Evolutionary conservation across 1,140 invertebrate genomes (phyloP), one percentile per base, ranked within the genome.

Genomic region (Heliconius melpomene): DNA sequence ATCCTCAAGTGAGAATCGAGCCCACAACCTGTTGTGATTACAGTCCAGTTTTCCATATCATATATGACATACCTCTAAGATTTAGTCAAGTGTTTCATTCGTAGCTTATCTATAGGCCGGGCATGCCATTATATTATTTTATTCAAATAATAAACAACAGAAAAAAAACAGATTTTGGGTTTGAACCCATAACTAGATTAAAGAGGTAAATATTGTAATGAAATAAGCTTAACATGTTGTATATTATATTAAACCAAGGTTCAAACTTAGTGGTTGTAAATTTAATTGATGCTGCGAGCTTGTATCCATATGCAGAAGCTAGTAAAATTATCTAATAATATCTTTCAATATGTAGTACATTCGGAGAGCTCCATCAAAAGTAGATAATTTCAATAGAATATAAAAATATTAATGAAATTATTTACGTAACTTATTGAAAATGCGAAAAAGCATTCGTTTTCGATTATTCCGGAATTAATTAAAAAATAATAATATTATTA

Each of bases 251-350:
- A 29, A 29, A 66, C 23, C 60, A 29, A 66, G 60, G 11, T 66
- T 66, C 26, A 66, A 66, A 66, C 13, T 66, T 66, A 26, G 60
- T 66, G 60, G 60, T 66, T 66, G 26, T 26, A 26, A 66, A 66
- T 66, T 16, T 66, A 66, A 66, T 66, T 29, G 60, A 29, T 26
- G 60, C 60, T 66, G 26, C 60, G 23, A 23, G 60, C 13, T 66
- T 66, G 23, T 66, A 66, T 11, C 54, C 26, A 66, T 66, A 66
- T 66, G 60, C 16, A 66, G 11, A 29, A 29, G 60, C 60, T 66
- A 13, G 23, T 29, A 13, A 16, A 66, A 16, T 66, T 29, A 29
- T 16, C 60, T 66, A 66, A 66, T 66, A 66, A 66, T 26, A 26
- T 9, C 11, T 66, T 66, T 11, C 9, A 29, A 29, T 66, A 66